phyloP scores from a whole-genome alignment of 2,888 invertebrate genomes.

The Meiosimyza decipiens region DNA sequence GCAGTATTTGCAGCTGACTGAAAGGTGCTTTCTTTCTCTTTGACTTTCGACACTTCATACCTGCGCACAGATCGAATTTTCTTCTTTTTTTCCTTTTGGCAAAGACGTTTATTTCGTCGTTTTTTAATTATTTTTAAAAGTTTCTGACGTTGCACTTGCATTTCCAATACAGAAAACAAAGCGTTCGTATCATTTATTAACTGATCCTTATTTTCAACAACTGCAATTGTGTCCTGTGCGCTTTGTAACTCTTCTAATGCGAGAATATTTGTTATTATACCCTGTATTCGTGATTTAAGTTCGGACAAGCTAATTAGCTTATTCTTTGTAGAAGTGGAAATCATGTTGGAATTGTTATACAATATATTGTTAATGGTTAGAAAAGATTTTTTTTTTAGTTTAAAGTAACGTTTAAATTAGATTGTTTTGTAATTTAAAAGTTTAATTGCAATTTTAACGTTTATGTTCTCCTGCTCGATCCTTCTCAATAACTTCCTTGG shows the following conservation, averaged over 20 bases:
- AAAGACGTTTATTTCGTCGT: constrained; percentile 42
- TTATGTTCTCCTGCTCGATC: background rate
- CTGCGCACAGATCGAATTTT: constrained; percentile 26
- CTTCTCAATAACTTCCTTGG: constrained; percentile 66
- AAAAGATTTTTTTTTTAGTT: constrained; percentile 12
- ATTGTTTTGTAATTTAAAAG: constrained; percentile 27
- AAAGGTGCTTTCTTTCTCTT: background rate
- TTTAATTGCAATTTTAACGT: constrained; percentile 23
- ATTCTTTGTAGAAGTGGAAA: background rate
- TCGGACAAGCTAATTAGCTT: constrained; percentile 26
- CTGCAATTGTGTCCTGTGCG: background rate
- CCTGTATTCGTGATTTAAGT: constrained; percentile 29
- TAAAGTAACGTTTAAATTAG: constrained; percentile 6
- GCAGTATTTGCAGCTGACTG: constrained; percentile 18
- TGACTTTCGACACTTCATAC: background rate
- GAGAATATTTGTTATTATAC: constrained; percentile 32
- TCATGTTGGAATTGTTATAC: constrained; percentile 10
- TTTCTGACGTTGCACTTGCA: constrained; percentile 17
- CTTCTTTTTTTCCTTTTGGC: constrained; percentile 29
- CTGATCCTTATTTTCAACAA: constrained; percentile 8
- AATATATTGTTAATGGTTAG: constrained; percentile 18
- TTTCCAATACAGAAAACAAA: constrained; percentile 4
- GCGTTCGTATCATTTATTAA: constrained; percentile 35
- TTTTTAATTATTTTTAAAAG: constrained; percentile 37
- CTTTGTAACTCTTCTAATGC: constrained; percentile 37